Conservation (phyloP, 2,888 invertebrate genomes). For the Acanthoscelides obtectus region DNA sequence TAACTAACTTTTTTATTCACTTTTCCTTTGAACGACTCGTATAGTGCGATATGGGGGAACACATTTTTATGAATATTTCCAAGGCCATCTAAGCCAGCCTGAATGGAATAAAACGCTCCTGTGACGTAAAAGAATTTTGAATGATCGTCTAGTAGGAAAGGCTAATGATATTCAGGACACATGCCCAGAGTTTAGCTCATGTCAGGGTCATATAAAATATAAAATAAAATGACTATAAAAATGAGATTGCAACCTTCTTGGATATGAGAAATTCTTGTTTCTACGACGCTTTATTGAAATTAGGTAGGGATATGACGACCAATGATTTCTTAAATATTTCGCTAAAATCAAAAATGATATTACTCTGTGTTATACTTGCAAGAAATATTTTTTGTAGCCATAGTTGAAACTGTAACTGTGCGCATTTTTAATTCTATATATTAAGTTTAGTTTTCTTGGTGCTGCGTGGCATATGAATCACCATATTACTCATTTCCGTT, state of each 20-base stretch:
- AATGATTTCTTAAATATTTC: too few species aligned
- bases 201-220: neutral
- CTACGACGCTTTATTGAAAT: too few species aligned
- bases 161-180: neutral
- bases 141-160: neutral
- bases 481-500: too few species aligned
- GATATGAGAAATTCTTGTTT: neutral
- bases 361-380: too few species aligned
- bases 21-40: neutral
- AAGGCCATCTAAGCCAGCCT: neutral
- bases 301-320: too few species aligned
- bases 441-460: too few species aligned
- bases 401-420: too few species aligned
- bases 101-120: neutral
- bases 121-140: neutral
- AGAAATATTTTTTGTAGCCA: too few species aligned
- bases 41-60: neutral
- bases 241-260: neutral
- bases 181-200: neutral
- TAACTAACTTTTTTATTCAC: neutral
- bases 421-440: too few species aligned
- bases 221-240: neutral
- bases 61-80: neutral
- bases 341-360: too few species aligned
- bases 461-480: too few species aligned